Evolutionary conservation across 2,888 invertebrate genomes (phyloP).

Genomic region (Drosophila affinis): DNA sequence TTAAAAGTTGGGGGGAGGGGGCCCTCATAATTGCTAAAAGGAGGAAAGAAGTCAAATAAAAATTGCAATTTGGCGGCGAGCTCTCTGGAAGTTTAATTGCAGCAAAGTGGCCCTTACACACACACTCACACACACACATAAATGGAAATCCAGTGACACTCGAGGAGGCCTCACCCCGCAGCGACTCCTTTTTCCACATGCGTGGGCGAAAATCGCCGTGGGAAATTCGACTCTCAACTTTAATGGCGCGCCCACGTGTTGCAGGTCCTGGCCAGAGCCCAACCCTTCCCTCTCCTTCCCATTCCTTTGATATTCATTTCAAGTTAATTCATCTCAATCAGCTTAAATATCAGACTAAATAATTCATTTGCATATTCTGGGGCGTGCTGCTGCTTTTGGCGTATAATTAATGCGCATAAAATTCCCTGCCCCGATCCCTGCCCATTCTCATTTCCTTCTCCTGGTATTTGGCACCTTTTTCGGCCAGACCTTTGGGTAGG

Average conservation of each 20-base stretch:
- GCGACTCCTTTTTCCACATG: constrained; percentile 32
- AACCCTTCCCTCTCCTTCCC: constrained; percentile 11
- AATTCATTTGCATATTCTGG: constrained; percentile 60
- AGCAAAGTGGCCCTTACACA: constrained; percentile 43
- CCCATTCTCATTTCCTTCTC: constrained; percentile 5
- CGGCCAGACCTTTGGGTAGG: constrained; percentile 7
- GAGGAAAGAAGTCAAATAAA: constrained; percentile 51
- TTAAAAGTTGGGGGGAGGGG: not conserved
- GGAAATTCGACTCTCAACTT: constrained; percentile 19
- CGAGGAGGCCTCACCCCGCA: constrained; percentile 18
- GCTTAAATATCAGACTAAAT: constrained; percentile 73
- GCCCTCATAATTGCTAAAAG: constrained; percentile 51
- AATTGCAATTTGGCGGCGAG: constrained; percentile 42
- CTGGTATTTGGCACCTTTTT: constrained; percentile 56
- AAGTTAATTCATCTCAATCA: constrained; percentile 73
- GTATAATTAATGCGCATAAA: constrained; percentile 76
- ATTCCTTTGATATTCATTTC: constrained; percentile 55
- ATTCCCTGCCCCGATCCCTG: constrained; percentile 38
- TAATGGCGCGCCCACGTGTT: constrained; percentile 54
- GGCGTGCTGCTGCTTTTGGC: constrained; percentile 10
- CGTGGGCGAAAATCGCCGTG: constrained; percentile 30
- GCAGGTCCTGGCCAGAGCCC: not conserved
- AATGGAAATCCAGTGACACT: constrained; percentile 50
- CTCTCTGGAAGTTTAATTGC: constrained; percentile 67
- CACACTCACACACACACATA: constrained; percentile 2